Evolutionary conservation across 2,113 vertebrate genomes (phyloP).

Genomic region (Chinchilla lanigera): DNA sequence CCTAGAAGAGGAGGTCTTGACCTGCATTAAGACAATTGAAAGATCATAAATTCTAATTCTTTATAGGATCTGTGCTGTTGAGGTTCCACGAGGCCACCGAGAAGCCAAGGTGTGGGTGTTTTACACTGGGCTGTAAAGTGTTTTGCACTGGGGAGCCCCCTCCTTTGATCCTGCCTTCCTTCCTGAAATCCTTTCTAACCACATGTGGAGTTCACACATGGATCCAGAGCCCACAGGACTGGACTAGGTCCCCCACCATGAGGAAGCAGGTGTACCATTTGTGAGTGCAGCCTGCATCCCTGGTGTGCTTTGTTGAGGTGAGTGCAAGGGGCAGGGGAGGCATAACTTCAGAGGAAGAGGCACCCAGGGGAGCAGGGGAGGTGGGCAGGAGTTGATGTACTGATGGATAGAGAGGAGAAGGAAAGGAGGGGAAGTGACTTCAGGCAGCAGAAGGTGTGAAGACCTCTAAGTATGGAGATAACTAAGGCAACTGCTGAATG

Average conservation of each 20-base stretch:
- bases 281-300: background rate
- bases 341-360: background rate
- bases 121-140: background rate
- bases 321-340: background rate
- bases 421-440: background rate
- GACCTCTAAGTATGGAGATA: background rate
- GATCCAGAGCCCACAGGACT: background rate
- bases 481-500: background rate
- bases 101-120: background rate
- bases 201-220: background rate
- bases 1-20: background rate
- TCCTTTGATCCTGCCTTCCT: background rate
- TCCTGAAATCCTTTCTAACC: background rate
- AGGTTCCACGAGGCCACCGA: background rate
- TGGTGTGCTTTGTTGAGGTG: background rate
- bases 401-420: background rate
- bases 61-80: too few species aligned
- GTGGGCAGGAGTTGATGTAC: background rate
- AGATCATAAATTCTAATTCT: background rate
- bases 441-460: background rate
- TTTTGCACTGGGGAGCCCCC: background rate
- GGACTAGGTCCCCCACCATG: rapidly evolving
- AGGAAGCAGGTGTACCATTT: background rate
- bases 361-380: background rate
- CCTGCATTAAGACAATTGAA: background rate